phyloP scores from a whole-genome alignment of 35 echinoderm and acorn worm genomes.

The Apostichopus japonicus region DNA sequence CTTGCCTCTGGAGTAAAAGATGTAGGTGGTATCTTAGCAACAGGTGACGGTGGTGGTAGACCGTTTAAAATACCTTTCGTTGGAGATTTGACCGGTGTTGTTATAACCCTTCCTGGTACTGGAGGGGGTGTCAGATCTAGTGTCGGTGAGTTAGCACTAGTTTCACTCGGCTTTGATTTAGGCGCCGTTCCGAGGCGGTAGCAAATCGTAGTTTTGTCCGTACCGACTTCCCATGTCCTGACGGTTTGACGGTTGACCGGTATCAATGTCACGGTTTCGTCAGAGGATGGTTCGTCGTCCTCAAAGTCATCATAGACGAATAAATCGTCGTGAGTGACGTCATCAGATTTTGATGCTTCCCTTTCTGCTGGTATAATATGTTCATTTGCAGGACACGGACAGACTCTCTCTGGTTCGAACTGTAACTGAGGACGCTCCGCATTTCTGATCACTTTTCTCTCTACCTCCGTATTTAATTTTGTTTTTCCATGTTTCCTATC shows the following conservation, averaged over 20 bases:
- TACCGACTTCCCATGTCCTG: slow-evolving; percentile 15
- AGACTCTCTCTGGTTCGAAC: background rate
- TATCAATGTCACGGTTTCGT: slow-evolving; percentile 39
- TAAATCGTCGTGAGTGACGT: background rate
- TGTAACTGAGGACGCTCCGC: background rate
- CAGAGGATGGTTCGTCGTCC: slow-evolving; percentile 42
- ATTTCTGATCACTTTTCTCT: background rate
- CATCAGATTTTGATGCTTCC: background rate
- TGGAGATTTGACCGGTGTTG: background rate
- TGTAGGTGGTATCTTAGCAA: background rate
- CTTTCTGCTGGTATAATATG: background rate
- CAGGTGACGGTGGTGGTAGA: background rate
- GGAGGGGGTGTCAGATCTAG: background rate
- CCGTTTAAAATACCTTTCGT: background rate
- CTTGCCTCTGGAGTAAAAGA: background rate
- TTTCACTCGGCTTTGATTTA: background rate
- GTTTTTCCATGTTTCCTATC: background rate
- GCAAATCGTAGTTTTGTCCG: slow-evolving; percentile 37
- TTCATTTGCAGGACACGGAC: background rate
- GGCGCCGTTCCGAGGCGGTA: slow-evolving; percentile 23
- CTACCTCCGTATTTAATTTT: background rate
- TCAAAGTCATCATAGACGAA: slow-evolving; percentile 49
- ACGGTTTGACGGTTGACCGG: slow-evolving; percentile 13
- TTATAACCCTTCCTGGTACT: background rate
- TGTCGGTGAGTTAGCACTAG: background rate